These are phyloP conservation scores for Danio albolineatus DNA, from an alignment of 2,797 vertebrate genomes.

Conservation along the genomic window DNA sequence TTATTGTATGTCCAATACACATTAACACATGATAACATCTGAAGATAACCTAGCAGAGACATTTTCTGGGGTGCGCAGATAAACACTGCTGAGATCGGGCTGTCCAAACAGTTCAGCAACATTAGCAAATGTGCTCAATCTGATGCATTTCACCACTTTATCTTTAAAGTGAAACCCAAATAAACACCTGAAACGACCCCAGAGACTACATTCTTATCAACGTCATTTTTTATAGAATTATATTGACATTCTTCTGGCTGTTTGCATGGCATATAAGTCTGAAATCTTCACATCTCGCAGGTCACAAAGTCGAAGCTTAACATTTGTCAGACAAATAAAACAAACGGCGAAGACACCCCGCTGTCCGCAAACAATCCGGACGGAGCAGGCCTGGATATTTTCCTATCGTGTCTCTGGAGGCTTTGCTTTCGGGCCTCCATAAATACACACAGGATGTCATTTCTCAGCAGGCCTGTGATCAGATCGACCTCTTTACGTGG, in stretches of 20 bases:
- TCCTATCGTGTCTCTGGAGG: slow-evolving; percentile 34
- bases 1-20: not conserved
- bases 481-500: slow-evolving; percentile 11
- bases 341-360: slow-evolving; percentile 5
- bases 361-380: slow-evolving; percentile 23
- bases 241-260: not conserved
- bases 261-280: not conserved
- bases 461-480: slow-evolving; percentile 25
- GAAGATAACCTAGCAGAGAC: not conserved
- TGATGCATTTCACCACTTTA: slow-evolving; percentile 16
- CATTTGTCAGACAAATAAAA: slow-evolving; percentile 44
- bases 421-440: slow-evolving; percentile 26
- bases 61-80: not conserved
- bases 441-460: slow-evolving; percentile 53
- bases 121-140: not conserved
- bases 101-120: not conserved
- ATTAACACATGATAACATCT: not conserved
- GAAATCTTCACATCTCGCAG: slow-evolving; percentile 5
- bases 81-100: not conserved
- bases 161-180: slow-evolving; percentile 5
- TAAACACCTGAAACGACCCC: not conserved
- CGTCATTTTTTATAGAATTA: slow-evolving; percentile 1
- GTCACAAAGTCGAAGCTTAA: slow-evolving; percentile 42
- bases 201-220: not conserved
- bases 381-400: slow-evolving; percentile 46